Evolutionary conservation across 2,888 invertebrate genomes (phyloP).

Genomic region (Tridacna crocea): DNA sequence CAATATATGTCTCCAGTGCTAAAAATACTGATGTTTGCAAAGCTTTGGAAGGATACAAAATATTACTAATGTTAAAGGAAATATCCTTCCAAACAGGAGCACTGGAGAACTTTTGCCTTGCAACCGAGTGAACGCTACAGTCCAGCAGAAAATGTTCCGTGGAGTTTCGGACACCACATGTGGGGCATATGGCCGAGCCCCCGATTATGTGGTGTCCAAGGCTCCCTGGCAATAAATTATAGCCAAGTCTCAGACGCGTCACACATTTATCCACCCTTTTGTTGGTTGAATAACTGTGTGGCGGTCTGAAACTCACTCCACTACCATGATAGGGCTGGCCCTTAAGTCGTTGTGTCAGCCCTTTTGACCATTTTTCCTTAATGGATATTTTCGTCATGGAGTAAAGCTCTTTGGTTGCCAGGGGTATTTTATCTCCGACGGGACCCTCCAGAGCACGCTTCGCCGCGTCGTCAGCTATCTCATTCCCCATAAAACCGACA

Average conservation of each 20-base stretch:
- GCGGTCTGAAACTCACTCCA: background rate
- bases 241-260: background rate
- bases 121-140: no score
- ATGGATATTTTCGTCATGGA: background rate
- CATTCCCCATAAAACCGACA: constrained; percentile 18
- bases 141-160: no score
- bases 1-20: no score
- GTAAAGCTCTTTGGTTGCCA: background rate
- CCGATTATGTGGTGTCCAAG: no score
- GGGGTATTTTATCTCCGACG: background rate
- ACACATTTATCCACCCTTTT: background rate
- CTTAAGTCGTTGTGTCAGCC: background rate
- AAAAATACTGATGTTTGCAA: no score
- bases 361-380: background rate
- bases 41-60: no score
- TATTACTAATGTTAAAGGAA: no score
- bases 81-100: no score
- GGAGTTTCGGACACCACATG: no score
- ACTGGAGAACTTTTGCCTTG: no score
- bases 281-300: background rate
- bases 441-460: background rate
- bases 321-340: background rate
- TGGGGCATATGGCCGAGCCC: no score
- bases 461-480: background rate
- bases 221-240: background rate